A percentile compares a stretch with the other conserved stretches of the same genome.
These are phyloP conservation scores for Cirrhinus mrigala DNA, from an alignment of 2,797 vertebrate species.

Conservation along the genomic window DNA sequence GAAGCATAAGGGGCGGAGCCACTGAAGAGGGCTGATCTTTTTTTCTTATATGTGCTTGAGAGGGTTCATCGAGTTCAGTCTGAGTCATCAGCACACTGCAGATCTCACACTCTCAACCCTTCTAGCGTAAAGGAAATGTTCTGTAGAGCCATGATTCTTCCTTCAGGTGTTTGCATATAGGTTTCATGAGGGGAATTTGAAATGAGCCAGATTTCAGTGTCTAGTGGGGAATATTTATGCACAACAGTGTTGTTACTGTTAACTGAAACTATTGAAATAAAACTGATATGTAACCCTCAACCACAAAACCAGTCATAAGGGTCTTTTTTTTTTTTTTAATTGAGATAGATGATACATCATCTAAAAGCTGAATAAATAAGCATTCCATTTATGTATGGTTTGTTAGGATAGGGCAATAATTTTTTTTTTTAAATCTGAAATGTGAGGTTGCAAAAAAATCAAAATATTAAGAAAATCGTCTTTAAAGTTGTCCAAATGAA, in stretches of 20 bases:
- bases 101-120: constrained; percentile 26
- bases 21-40: constrained; percentile 7
- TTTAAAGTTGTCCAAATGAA: no score
- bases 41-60: constrained; percentile 7
- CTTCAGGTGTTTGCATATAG: background rate
- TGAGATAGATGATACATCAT: no score
- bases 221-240: constrained; percentile 17
- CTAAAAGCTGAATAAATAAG: no score
- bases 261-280: background rate
- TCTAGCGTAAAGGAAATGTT: constrained; percentile 45
- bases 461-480: no score
- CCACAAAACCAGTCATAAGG: no score
- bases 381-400: no score
- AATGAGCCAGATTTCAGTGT: constrained; percentile 19
- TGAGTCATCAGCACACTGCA: constrained; percentile 48
- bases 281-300: no score
- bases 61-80: constrained; percentile 49
- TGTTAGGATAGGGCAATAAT: no score
- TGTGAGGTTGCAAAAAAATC: no score
- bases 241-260: background rate
- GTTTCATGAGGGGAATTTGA: constrained; percentile 20
- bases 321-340: no score
- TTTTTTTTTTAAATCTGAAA: no score
- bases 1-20: background rate
- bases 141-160: constrained; percentile 16